Conservation (phyloP, 2,797 vertebrate species). For the Adelosebastes latens region DNA sequence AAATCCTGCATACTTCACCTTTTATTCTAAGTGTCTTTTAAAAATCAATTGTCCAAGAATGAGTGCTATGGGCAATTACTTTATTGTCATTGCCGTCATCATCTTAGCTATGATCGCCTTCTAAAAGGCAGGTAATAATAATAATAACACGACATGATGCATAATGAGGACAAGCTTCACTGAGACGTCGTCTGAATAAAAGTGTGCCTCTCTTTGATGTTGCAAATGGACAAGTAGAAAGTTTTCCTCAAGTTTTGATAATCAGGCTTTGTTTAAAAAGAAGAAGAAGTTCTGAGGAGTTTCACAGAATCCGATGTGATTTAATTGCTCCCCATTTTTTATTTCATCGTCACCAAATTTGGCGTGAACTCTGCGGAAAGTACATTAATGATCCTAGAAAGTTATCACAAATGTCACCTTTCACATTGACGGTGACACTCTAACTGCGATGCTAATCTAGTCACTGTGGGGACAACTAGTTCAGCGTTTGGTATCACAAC, state of each 20-base stretch:
- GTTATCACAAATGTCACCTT: slow-evolving; percentile 47
- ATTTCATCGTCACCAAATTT: neutral
- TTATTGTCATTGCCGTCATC: slow-evolving; percentile 12
- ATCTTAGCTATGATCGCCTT: neutral
- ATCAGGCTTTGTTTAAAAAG: neutral
- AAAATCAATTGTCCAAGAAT: slow-evolving; percentile 44
- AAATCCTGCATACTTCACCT: slow-evolving; percentile 6
- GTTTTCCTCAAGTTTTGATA: neutral
- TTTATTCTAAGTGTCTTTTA: slow-evolving; percentile 21
- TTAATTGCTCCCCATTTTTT: neutral
- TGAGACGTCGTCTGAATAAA: neutral
- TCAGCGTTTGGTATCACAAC: slow-evolving; percentile 38
- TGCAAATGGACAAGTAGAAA: neutral
- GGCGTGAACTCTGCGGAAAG: slow-evolving; percentile 22
- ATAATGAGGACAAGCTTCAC: neutral
- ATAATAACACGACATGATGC: neutral
- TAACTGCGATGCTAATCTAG: slow-evolving; percentile 71
- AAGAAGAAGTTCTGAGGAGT: neutral
- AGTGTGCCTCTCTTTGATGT: neutral
- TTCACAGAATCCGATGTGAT: slow-evolving; percentile 6
- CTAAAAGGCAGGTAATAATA: slow-evolving; percentile 2
- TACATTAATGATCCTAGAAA: slow-evolving; percentile 35
- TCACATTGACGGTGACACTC: slow-evolving; percentile 8
- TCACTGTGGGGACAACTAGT: slow-evolving; percentile 68
- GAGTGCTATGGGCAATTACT: slow-evolving; percentile 16